Evolutionary conservation across 2,797 vertebrate genomes (phyloP).

Genomic region (Petrocephalus schoutedeni): DNA sequence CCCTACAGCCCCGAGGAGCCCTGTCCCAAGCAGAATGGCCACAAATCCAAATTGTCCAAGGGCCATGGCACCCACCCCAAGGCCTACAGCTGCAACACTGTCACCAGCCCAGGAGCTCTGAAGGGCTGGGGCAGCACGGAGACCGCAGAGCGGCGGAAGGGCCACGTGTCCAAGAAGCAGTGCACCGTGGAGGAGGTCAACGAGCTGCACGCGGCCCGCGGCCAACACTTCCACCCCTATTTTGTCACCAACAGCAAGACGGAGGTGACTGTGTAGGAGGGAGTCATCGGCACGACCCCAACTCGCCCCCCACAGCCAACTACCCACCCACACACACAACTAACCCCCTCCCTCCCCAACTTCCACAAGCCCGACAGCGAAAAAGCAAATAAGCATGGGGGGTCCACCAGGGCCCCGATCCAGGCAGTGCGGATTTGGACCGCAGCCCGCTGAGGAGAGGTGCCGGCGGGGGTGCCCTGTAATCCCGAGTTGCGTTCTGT

Average conservation of each 20-base stretch:
- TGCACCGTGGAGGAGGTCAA: conserved; percentile 77
- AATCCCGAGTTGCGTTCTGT: not conserved
- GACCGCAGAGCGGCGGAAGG: conserved; percentile 81
- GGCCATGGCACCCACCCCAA: conserved; percentile 58
- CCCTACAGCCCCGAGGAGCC: conserved; percentile 65
- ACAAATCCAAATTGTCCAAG: conserved; percentile 75
- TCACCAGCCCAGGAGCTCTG: conserved; percentile 61
- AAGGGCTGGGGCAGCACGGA: conserved; percentile 91
- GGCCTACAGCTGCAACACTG: conserved; percentile 75
- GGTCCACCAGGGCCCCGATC: not conserved
- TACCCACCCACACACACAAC: not conserved
- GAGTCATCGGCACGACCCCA: not conserved
- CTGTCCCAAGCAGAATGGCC: conserved; percentile 73
- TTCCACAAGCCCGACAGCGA: conserved; percentile 17
- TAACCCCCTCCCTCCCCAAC: not conserved
- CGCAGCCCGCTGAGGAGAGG: not conserved
- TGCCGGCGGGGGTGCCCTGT: not conserved
- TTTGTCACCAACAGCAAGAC: conserved; percentile 99
- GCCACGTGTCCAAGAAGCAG: conserved; percentile 78
- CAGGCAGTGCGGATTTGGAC: not conserved
- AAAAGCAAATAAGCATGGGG: not conserved
- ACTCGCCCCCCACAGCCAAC: not conserved
- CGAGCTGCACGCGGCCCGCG: conserved; percentile 78
- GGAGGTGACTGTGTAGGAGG: conserved; percentile 93
- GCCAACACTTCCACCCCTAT: conserved; percentile 95